Base-by-base conservation (phyloP, 2,113 vertebrate species). In the Cololabis saira region DNA sequence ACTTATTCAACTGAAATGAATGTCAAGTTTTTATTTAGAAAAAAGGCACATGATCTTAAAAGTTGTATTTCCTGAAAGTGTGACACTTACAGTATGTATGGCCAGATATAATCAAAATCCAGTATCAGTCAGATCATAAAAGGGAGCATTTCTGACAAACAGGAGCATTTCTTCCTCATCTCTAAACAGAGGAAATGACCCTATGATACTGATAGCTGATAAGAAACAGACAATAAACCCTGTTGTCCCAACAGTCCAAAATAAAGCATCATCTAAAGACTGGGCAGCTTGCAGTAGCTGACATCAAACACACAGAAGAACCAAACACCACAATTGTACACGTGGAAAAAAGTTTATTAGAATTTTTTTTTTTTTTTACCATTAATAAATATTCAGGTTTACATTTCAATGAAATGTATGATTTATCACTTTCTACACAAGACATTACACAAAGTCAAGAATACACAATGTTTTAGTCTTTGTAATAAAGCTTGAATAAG, bases 341-440 rank as follows among this genome's bases (percentile, higher is more conserved):
- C 82, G 67, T 87, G 87, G 82, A 89, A 90, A 87, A 87, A 71
- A 86, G 83, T 87, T 83, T 89, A 88, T 87, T 89, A 64, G 83
- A 88, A 87, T n/a, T n/a, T n/a, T n/a, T 86, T 78, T 87, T 90
- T 90, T 86, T 78, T 80, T 72, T 85, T 80, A 86, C 85, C 78
- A 90, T 90, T 91, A 90, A 92, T 93, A 93, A 92, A 93, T 93
- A 93, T 89, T 92, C 86, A 92, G 87, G 86, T 89, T 90, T 88
- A 90, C 88, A 91, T 92, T 93, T 91, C 88, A 85, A 84, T 76
- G 90, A 93, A 93, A 90, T 92, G 89, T 82, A 88, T 90, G 88
- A 87, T 87, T 84, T 81, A 84, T 89, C 87, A 90, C 85, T 85
- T 87, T 89, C 90, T 90, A 92, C 89, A 90, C 89, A 89, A 84